These are phyloP conservation scores for Hippocampus abdominalis DNA, from an alignment of 2,113 vertebrate genomes.

Conservation along the genomic window DNA sequence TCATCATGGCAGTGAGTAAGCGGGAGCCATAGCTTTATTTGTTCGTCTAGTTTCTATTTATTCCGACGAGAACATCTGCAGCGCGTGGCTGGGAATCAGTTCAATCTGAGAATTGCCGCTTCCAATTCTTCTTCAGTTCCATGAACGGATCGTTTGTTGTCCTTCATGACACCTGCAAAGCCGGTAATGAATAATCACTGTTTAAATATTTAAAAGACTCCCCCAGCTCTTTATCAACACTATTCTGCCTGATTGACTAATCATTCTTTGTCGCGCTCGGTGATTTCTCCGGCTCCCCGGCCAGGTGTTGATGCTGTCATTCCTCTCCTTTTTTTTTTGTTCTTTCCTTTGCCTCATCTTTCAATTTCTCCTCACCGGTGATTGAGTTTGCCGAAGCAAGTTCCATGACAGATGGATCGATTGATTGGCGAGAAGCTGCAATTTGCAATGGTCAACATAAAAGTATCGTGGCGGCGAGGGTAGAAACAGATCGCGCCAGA, in stretches of 20 bases:
- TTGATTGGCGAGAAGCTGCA: slow-evolving; percentile 39
- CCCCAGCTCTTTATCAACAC: slow-evolving; percentile 64
- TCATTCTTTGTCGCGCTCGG: slow-evolving; percentile 47
- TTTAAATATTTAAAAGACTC: slow-evolving; percentile 74
- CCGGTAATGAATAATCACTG: slow-evolving; percentile 62
- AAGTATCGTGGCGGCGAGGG: slow-evolving; percentile 39
- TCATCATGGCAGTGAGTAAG: background rate
- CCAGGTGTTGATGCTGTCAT: slow-evolving; percentile 37
- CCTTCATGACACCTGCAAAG: slow-evolving; percentile 50
- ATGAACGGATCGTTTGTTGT: slow-evolving; percentile 44
- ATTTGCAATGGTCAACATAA: slow-evolving; percentile 53
- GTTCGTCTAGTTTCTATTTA: background rate
- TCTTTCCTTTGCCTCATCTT: slow-evolving; percentile 13
- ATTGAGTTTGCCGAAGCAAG: slow-evolving; percentile 48
- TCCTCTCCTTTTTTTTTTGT: slow-evolving; percentile 8
- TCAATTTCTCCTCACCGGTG: slow-evolving; percentile 27
- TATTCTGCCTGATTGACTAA: slow-evolving; percentile 67
- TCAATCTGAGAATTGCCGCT: slow-evolving; percentile 11
- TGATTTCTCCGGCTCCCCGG: slow-evolving; percentile 34
- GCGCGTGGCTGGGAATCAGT: slow-evolving; percentile 27
- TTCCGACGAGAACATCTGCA: too few species aligned
- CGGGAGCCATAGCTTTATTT: background rate
- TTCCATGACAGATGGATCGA: slow-evolving; percentile 51
- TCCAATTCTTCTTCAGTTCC: slow-evolving; percentile 33
- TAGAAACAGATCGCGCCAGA: slow-evolving; percentile 61